phyloP scores from a whole-genome alignment of 1,140 invertebrate genomes.

The Pomacea maculata region DNA sequence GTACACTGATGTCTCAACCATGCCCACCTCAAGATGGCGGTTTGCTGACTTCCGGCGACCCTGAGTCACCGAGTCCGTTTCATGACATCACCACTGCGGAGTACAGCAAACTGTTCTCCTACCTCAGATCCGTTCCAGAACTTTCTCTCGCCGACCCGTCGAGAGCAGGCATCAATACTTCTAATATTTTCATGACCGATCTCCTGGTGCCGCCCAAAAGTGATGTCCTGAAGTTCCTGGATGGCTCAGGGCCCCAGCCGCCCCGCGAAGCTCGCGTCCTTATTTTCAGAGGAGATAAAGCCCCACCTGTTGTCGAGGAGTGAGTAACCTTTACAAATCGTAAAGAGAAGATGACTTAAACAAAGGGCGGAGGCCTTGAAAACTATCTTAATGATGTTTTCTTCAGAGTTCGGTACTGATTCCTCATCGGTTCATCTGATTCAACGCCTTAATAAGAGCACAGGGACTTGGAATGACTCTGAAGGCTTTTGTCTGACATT shows the following conservation, averaged over 20 bases:
- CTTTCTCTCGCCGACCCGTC: conserved; percentile 33
- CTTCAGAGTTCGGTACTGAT: no score
- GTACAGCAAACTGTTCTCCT: conserved; percentile 26
- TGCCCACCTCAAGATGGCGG: conserved; percentile 7
- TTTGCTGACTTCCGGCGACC: conserved; percentile 5
- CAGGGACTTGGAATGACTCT: no score
- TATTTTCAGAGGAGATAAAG: conserved; percentile 40
- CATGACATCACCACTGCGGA: conserved; percentile 36
- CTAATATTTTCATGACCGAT: conserved; percentile 45
- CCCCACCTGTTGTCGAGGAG: conserved; percentile 42
- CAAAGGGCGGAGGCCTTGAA: no score
- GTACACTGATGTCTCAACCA: neutral
- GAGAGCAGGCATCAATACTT: conserved; percentile 29
- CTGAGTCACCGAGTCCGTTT: conserved; percentile 34
- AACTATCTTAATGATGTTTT: no score
- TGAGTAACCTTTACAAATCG: conserved; percentile 13
- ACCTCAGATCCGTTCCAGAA: conserved; percentile 14
- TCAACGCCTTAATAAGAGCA: no score
- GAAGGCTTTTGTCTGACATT: no score
- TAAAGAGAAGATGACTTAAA: no score
- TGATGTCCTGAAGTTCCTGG: conserved; percentile 41
- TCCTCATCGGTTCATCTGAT: no score
- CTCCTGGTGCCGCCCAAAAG: conserved; percentile 40
- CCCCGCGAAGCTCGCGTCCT: conserved; percentile 46
- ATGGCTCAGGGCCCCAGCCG: conserved; percentile 33